Base-by-base conservation (phyloP, 2,797 vertebrate genomes). In the Cuniculus paca region DNA sequence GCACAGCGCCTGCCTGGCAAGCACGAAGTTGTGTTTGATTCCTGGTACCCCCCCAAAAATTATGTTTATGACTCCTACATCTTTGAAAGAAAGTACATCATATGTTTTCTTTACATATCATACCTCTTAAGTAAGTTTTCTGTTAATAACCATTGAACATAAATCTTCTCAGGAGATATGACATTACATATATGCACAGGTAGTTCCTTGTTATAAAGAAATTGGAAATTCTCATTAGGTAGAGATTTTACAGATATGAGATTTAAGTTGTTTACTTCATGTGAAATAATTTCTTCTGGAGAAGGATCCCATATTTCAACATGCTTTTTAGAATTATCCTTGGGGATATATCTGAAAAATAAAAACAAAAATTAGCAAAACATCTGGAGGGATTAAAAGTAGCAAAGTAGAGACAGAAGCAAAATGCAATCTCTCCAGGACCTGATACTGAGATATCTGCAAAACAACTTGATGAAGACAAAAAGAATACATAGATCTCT, bases 131-230 rank as follows among this genome's bases (percentile, higher is more conserved):
- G 98, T 81, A 98, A 97, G 17, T 93, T 22, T 97, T 99, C 98
- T 52, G 98, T 97, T 94, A 99, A 98, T 50, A 98, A 92, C 92
- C 99, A 97, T 36, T 98, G 99, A 34, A 99, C 98, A 83, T 98
- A 99, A 96, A 99, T 99, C 98, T 99, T 99, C 97, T 99, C 99
- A 5, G 99, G 99, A 48, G 99, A 99, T 63, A 98, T 97, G 88
- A 99, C 98, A 45, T 99, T 98, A 96, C 98, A 99, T 94, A 99
- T 98, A 95, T 97, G 97, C 45, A 99, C 99, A 97, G 98, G 98
- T 19, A 99, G 81, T 96, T 99, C 98, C 94, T 97, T 98, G 45
- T 98, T 96, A 90, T 81, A 95, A 75, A 98, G 91, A 36, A 97
- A 98, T 19, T 86, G 92, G 16, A 95, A 93, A 96, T 98, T 97